Evolutionary conservation across 2,888 invertebrate genomes (phyloP).

Genomic region (Agrypnus murinus): DNA sequence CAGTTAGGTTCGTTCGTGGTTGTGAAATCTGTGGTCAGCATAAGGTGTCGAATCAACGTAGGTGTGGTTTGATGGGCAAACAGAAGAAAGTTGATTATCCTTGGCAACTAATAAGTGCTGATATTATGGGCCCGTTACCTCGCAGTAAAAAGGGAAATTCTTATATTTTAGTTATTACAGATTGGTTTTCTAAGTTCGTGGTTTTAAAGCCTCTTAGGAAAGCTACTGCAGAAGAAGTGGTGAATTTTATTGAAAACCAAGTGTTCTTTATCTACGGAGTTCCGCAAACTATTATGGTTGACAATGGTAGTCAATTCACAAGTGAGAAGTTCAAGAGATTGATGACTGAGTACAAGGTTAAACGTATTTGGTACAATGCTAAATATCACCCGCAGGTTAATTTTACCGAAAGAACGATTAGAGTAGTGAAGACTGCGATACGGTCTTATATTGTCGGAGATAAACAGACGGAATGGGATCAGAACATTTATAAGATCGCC

Average conservation of each 20-base stretch:
- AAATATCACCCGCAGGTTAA: slow-evolving; percentile 50
- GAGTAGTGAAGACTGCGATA: slow-evolving; percentile 46
- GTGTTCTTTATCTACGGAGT: slow-evolving; percentile 28
- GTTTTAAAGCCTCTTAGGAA: background rate
- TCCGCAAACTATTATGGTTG: slow-evolving; percentile 28
- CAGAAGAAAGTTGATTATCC: slow-evolving; percentile 36
- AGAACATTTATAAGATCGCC: slow-evolving; percentile 53
- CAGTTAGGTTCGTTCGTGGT: slow-evolving; percentile 20
- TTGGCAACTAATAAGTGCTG: slow-evolving; percentile 50
- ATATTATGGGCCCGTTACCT: slow-evolving; percentile 50
- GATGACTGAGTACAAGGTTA: slow-evolving; percentile 24
- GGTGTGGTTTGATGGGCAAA: slow-evolving; percentile 43
- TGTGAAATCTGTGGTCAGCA: slow-evolving; percentile 18
- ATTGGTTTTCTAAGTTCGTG: background rate
- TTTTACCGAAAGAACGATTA: slow-evolving; percentile 47
- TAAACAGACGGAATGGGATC: slow-evolving; percentile 55
- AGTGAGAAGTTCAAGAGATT: slow-evolving; percentile 29
- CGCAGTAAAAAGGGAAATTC: slow-evolving; percentile 9
- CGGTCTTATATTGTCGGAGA: slow-evolving; percentile 48
- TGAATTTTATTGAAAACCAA: slow-evolving; percentile 7
- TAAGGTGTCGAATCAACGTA: slow-evolving; percentile 25
- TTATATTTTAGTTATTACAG: slow-evolving; percentile 15
- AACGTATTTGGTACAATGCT: slow-evolving; percentile 42
- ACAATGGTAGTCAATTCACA: slow-evolving; percentile 35
- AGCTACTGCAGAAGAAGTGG: background rate